Percentiles rank a stretch among this genome's conserved stretches.
These are phyloP conservation scores for Antechinus flavipes DNA, from an alignment of 2,113 vertebrate species.

Conservation along the genomic window DNA sequence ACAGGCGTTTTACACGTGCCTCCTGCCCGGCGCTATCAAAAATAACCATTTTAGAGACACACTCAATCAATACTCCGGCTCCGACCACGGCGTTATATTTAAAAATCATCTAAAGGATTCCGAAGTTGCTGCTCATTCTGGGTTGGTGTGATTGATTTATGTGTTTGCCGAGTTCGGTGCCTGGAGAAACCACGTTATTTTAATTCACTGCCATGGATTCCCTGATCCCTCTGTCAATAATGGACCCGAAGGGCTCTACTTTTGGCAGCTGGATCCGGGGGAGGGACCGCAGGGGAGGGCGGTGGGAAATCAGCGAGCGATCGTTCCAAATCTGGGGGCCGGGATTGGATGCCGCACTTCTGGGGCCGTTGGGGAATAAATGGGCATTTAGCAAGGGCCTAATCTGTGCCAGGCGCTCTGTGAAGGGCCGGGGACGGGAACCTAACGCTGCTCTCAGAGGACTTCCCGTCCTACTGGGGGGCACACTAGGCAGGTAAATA, in stretches of 20 bases:
- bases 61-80: conserved; percentile 13
- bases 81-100: conserved; percentile 22
- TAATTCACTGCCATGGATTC: neutral
- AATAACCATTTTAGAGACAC: conserved; percentile 8
- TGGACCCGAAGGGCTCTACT: neutral
- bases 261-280: neutral
- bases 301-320: neutral
- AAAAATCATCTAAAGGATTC: conserved; percentile 18
- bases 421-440: neutral
- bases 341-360: neutral
- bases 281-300: neutral
- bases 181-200: conserved; percentile 20
- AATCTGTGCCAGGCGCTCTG: neutral
- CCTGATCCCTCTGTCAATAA: neutral
- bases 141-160: conserved; percentile 10
- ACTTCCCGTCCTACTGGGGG: neutral
- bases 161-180: neutral
- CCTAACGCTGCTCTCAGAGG: neutral
- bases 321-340: neutral
- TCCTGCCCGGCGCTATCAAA: neutral
- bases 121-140: neutral
- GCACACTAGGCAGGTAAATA: neutral
- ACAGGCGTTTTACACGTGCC: neutral
- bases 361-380: neutral
- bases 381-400: neutral